Conservation (phyloP, 2,113 vertebrate genomes). For the Sitta europaea region DNA sequence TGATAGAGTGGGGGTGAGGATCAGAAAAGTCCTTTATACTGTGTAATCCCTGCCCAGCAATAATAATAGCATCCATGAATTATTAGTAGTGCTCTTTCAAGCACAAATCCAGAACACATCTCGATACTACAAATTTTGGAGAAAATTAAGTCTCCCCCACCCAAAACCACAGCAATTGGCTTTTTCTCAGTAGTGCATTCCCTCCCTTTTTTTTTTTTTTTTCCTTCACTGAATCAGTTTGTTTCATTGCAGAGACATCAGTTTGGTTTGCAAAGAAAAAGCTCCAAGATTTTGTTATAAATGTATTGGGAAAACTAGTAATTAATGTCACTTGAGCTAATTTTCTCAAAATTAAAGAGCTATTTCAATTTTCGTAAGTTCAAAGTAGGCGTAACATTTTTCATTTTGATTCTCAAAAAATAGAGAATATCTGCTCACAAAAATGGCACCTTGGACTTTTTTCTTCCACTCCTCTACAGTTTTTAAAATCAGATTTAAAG, state of each 20-base stretch:
- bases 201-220: rapidly evolving
- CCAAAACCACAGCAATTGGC: not conserved
- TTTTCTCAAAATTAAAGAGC: not conserved
- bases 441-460: not conserved
- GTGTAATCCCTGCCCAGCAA: not conserved
- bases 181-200: not conserved
- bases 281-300: not conserved
- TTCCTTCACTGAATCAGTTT: not conserved
- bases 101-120: not conserved
- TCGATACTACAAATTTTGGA: not conserved
- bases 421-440: not conserved
- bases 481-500: not conserved
- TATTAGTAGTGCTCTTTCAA: not conserved
- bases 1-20: not conserved
- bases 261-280: not conserved
- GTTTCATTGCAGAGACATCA: not conserved
- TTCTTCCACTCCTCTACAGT: not conserved
- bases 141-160: not conserved
- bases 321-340: not conserved
- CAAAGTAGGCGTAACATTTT: not conserved
- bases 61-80: not conserved
- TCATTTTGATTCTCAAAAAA: not conserved
- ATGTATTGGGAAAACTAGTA: not conserved
- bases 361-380: not conserved
- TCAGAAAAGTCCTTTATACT: not conserved